Evolutionary conservation across 2,888 invertebrate species (phyloP), one percentile per base, ranked within the genome.

Genomic region (Halictus quadricinctus): DNA sequence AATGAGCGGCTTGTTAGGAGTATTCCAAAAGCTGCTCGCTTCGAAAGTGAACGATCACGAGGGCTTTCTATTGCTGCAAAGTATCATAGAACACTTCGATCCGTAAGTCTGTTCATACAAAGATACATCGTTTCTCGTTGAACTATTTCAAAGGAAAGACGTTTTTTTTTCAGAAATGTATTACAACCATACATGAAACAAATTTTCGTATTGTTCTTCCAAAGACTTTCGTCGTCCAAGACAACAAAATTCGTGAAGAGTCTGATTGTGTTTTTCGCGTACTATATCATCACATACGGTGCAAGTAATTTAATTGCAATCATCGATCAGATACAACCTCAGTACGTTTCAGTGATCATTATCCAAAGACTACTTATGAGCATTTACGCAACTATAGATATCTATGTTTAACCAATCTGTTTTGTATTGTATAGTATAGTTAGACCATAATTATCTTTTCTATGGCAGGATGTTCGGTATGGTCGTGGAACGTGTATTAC

Each of bases 31-130:
- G 95, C 95, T 99, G 92, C 98, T 99, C 87, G 98, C 99, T 0
- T 99, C 99, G 0, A 99, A 98, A 95, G 96, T 97, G 0, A 98
- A 99, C 93, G 99, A 99, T 94, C 98, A 99, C 92, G 98, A 99
- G 95, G 99, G 99, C 10, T 99, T 99, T 95, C 97, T 97, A 92
- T 95, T 99, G 15, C 96, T 99, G 89, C 98, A 98, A 93, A 96
- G 97, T 72, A 96, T 99, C 91, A 96, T 99, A 72, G 97, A 97
- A 93, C 96, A 97, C 93, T 97, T 98, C 92, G 97, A 98, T 87
- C 95, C 96, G 97, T 98, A 95, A 96, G 96, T 96, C 80, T 75
- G 10, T 21, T 69, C 0, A 10, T 13, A 7, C 15, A 72, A 69
- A 41, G 21, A 54, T 13, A 15, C 13, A 36, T 79, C 21, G 18